Conservation (phyloP, 2,113 vertebrate species). For the Megalops atlanticus region DNA sequence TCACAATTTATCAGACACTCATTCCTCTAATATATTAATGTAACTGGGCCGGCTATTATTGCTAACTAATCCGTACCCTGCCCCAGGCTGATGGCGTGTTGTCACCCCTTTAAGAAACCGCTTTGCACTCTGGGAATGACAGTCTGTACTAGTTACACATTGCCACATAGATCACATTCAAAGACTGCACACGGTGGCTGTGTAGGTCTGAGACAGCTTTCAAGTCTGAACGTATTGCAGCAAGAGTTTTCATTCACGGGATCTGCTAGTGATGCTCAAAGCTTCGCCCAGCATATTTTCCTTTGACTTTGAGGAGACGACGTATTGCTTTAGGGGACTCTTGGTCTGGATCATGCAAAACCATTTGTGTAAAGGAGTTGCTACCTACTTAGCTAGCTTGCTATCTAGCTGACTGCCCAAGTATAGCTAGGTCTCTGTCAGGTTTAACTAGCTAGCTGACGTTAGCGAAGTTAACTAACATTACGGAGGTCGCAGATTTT, state of each 20-base stretch:
- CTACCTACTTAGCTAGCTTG: slow-evolving; percentile 1
- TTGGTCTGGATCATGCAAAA: background rate
- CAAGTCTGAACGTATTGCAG: background rate
- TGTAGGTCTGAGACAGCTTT: background rate
- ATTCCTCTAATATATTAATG: too few relatives aligned
- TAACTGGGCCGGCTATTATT: too few relatives aligned
- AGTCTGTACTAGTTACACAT: slow-evolving; percentile 50
- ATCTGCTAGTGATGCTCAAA: background rate
- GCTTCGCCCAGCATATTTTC: background rate
- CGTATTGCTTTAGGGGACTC: background rate
- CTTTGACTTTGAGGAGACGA: slow-evolving; percentile 3
- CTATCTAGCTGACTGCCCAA: background rate
- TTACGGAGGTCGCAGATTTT: background rate
- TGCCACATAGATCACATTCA: slow-evolving; percentile 56
- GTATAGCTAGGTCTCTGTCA: background rate
- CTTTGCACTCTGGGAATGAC: slow-evolving; percentile 65
- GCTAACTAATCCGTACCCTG: too few relatives aligned
- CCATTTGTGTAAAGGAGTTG: background rate
- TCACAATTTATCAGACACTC: too few relatives aligned
- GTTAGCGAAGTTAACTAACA: background rate
- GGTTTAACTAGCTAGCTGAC: slow-evolving; percentile 4
- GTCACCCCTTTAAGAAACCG: slow-evolving; percentile 31
- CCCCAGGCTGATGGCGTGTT: too few relatives aligned
- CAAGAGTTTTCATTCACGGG: background rate
- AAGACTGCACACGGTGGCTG: background rate